A percentile compares a stretch with the other conserved stretches of the same genome.
Conservation (phyloP, 2,113 vertebrate genomes). For the Apeltes quadracus region DNA sequence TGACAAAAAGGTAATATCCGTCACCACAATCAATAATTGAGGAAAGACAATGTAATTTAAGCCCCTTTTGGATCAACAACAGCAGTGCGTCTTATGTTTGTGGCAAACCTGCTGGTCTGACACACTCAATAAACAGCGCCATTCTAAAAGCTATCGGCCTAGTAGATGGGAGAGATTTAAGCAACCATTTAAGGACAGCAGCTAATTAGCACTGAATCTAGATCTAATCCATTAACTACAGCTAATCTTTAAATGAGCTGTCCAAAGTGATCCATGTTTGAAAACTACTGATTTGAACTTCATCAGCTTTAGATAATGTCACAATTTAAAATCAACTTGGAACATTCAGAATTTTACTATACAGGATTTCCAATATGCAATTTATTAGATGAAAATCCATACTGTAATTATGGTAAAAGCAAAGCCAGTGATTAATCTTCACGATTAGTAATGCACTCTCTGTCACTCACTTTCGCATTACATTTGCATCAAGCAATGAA, state of each 20-base stretch:
- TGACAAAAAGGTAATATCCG: constrained; percentile 62
- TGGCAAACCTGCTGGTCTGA: constrained; percentile 33
- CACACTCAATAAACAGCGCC: constrained; percentile 19
- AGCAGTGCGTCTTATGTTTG: constrained; percentile 28
- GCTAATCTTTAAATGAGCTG: constrained; percentile 64
- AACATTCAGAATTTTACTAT: constrained; percentile 30
- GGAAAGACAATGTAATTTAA: constrained; percentile 54
- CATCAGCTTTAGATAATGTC: constrained; percentile 40
- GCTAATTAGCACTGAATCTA: constrained; percentile 69
- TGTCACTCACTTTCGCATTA: constrained; percentile 18
- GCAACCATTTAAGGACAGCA: constrained; percentile 55
- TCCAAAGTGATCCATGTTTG: constrained; percentile 50
- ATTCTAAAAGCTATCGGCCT: constrained; percentile 51
- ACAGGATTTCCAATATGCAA: constrained; percentile 29
- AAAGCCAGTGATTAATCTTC: constrained; percentile 44
- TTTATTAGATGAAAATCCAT: constrained; percentile 69
- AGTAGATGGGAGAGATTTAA: constrained; percentile 57
- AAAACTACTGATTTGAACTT: constrained; percentile 10
- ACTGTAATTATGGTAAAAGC: constrained; percentile 68
- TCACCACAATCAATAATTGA: constrained; percentile 57
- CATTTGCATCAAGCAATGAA: constrained; percentile 25
- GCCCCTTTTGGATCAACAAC: constrained; percentile 8
- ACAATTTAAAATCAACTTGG: constrained; percentile 30
- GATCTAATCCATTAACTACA: constrained; percentile 62
- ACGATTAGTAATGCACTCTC: constrained; percentile 34